Conservation (phyloP, 2,888 invertebrate species). For the Andrena marginata region DNA sequence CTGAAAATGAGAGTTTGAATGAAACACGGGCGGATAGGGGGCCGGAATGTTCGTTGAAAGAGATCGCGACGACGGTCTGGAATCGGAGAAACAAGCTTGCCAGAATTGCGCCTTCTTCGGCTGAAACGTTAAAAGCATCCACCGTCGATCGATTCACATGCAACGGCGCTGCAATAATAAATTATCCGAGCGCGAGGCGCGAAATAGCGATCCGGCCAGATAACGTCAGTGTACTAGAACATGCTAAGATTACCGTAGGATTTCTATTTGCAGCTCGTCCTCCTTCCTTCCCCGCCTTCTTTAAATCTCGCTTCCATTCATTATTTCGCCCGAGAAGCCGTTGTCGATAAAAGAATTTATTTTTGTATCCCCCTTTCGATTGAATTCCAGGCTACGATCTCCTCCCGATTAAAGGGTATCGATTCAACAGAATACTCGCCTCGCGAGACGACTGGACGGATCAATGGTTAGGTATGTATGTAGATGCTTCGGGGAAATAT, state of each 20-base stretch:
- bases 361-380: background rate
- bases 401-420: constrained; percentile 2
- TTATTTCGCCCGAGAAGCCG: constrained; percentile 24
- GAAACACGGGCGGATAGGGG: constrained; percentile 21
- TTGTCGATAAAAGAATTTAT: constrained; percentile 36
- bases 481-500: no score
- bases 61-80: constrained; percentile 33
- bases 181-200: constrained; percentile 67
- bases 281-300: constrained; percentile 20
- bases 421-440: background rate
- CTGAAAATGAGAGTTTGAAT: background rate
- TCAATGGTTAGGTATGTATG: background rate
- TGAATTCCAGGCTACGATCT: constrained; percentile 14
- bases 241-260: constrained; percentile 65
- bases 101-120: constrained; percentile 29
- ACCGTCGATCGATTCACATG: constrained; percentile 64
- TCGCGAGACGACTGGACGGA: background rate
- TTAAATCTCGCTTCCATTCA: constrained; percentile 40
- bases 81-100: constrained; percentile 50
- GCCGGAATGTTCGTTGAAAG: constrained; percentile 24
- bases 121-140: constrained; percentile 57
- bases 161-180: constrained; percentile 67
- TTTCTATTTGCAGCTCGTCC: constrained; percentile 60
- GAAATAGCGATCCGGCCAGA: constrained; percentile 66
- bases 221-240: constrained; percentile 62